Evolutionary conservation across 2,113 vertebrate species (phyloP).

Genomic region (Lepus americanus): DNA sequence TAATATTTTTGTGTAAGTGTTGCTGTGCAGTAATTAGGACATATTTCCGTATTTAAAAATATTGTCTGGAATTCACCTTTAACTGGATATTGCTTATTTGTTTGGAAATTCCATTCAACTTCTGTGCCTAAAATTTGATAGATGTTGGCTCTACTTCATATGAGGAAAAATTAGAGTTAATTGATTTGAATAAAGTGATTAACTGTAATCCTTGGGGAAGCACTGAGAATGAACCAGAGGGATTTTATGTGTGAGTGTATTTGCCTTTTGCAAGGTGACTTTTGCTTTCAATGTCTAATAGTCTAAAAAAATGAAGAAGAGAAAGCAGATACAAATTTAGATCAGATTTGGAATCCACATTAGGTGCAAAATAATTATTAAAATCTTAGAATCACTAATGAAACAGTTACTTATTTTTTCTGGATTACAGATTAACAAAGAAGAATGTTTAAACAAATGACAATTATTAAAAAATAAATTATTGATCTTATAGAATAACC

Average conservation of each 20-base stretch:
- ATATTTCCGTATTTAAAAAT: neutral
- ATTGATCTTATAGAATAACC: conserved; percentile 35
- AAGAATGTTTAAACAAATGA: neutral
- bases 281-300: neutral
- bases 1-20: neutral
- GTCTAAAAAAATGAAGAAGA: neutral
- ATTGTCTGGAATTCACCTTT: neutral
- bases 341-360: neutral
- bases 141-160: neutral
- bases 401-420: neutral
- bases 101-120: neutral
- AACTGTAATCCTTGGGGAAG: neutral
- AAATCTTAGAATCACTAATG: neutral
- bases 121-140: neutral
- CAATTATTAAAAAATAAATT: neutral
- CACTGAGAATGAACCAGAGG: neutral
- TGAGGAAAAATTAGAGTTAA: conserved; percentile 6
- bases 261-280: conserved; percentile 30
- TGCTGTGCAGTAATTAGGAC: neutral
- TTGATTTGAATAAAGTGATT: conserved; percentile 23
- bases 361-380: neutral
- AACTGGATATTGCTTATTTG: neutral
- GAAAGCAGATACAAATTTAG: neutral
- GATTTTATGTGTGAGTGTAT: neutral
- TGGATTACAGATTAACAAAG: neutral